Percentiles rank a stretch among this genome's conserved stretches.
Evolutionary conservation across 92 coral and sea anemone genomes (phyloP).

Genomic region (Anthopleura xanthogrammica): DNA sequence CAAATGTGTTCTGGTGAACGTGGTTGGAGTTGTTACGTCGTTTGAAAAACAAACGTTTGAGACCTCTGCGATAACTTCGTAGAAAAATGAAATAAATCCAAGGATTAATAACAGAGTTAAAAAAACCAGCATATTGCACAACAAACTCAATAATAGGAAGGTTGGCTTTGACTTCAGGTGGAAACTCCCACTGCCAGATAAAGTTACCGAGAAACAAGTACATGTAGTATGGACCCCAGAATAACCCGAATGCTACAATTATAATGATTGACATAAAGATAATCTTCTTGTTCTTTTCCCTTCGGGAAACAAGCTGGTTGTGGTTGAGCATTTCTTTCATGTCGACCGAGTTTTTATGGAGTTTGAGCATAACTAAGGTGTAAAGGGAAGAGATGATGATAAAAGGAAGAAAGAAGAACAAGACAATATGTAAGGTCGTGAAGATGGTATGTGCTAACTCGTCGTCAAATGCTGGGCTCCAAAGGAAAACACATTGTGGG

Average conservation of each 20-base stretch:
- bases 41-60: background rate
- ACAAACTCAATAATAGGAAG: background rate
- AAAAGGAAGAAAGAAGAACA: constrained; percentile 13
- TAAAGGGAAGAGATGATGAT: background rate
- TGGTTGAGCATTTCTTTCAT: constrained; percentile 9
- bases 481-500: background rate
- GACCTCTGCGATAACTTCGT: background rate
- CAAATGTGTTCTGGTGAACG: background rate
- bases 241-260: background rate
- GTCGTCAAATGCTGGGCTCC: constrained; percentile 20
- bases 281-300: background rate
- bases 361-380: background rate
- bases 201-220: background rate
- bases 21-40: background rate
- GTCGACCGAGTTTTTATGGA: background rate
- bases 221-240: constrained; percentile 11
- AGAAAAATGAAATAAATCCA: background rate
- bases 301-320: background rate
- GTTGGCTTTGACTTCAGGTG: background rate
- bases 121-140: background rate
- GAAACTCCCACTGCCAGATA: background rate
- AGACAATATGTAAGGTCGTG: background rate
- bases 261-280: constrained; percentile 8
- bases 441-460: background rate
- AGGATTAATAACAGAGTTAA: background rate